A percentile compares a stretch with the other conserved stretches of the same genome.
phyloP scores from a whole-genome alignment of 30 jellyfish, hydroid and myxozoan genomes.

The Calvadosia cruxmelitensis region DNA sequence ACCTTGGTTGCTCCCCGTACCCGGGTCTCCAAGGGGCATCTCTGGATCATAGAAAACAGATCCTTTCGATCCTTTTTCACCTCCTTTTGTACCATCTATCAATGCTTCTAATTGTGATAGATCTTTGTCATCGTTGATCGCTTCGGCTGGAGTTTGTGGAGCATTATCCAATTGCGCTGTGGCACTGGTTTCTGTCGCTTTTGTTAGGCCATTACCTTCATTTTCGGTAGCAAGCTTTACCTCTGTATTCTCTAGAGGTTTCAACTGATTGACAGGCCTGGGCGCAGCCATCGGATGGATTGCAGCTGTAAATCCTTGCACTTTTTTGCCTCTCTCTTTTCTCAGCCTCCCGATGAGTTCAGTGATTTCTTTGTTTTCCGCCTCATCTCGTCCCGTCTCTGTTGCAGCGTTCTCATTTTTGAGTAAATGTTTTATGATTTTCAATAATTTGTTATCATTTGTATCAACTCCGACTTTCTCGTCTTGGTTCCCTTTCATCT shows the following conservation, averaged over 20 bases:
- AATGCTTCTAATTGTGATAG: neutral
- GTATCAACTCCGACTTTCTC: conserved; percentile 8
- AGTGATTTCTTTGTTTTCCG: conserved; percentile 9
- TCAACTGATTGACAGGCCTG: conserved; percentile 8
- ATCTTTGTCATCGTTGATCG: neutral
- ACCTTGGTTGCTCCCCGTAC: conserved; percentile 19
- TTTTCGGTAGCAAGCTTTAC: neutral
- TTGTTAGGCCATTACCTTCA: neutral
- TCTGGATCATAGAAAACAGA: conserved; percentile 34
- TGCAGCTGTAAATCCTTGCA: neutral
- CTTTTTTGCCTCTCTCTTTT: conserved; percentile 22
- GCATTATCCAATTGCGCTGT: neutral
- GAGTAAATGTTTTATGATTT: conserved; percentile 23
- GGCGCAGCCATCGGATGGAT: conserved; percentile 3
- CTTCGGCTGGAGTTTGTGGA: neutral
- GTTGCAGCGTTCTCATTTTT: conserved; percentile 3
- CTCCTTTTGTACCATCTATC: neutral
- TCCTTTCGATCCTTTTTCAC: conserved; percentile 1
- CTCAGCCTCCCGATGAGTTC: conserved; percentile 2
- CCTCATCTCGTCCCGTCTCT: conserved; percentile 6
- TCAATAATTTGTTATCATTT: conserved; percentile 26
- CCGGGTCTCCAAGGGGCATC: conserved; percentile 38
- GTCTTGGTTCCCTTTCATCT: neutral
- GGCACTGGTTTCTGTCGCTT: neutral
- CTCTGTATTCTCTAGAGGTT: neutral